Evolutionary conservation across 2,113 vertebrate genomes (phyloP).

Genomic region (Ursus arctos): DNA sequence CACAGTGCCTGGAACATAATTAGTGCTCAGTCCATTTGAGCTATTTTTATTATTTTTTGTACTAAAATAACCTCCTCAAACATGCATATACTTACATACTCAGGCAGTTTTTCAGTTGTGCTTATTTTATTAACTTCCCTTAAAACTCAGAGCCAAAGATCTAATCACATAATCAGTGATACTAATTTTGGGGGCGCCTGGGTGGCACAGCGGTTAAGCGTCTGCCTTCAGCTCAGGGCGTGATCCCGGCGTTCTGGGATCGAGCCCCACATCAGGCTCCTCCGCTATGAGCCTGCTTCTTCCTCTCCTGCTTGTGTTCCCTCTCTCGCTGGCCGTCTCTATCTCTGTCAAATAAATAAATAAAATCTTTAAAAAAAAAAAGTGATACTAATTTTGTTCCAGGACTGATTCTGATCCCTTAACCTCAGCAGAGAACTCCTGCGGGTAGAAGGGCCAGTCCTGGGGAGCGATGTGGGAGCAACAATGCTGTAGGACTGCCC

Average conservation of each 20-base stretch:
- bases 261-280: too few species aligned
- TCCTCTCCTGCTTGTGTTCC: too few species aligned
- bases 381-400: slow-evolving; percentile 47
- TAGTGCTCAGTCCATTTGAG: slow-evolving; percentile 12
- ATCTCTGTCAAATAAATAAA: too few species aligned
- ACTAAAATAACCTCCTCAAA: slow-evolving; percentile 34
- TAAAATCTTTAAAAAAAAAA: too few species aligned
- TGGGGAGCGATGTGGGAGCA: neutral
- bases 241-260: too few species aligned
- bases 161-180: neutral
- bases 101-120: slow-evolving; percentile 32
- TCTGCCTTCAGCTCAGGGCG: too few species aligned
- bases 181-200: slow-evolving; percentile 17
- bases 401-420: neutral
- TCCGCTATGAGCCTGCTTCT: too few species aligned
- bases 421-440: neutral
- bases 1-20: slow-evolving; percentile 32
- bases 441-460: neutral
- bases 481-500: neutral
- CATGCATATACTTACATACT: neutral
- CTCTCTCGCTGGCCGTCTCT: too few species aligned
- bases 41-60: slow-evolving; percentile 57
- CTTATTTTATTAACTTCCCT: slow-evolving; percentile 43
- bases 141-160: slow-evolving; percentile 50
- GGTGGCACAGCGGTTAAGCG: too few species aligned